Conservation (phyloP, 2,113 vertebrate genomes). For the Notothenia rossii region DNA sequence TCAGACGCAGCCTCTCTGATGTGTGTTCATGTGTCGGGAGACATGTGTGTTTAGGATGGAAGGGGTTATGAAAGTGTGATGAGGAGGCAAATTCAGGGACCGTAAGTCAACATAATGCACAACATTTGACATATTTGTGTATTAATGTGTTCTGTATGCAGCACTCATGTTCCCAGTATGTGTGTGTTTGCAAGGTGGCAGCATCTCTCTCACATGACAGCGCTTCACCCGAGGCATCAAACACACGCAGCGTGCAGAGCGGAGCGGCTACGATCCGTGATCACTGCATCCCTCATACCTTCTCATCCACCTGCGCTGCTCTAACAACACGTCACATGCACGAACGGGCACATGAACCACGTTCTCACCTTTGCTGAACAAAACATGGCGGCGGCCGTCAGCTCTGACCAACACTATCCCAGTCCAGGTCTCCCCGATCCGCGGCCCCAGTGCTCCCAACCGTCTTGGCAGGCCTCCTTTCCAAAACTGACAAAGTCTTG, state of each 20-base stretch:
- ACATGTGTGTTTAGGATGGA: background rate
- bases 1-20: conserved; percentile 31
- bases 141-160: background rate
- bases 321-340: conserved; percentile 17
- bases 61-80: conserved; percentile 2
- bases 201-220: conserved; percentile 1
- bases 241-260: background rate
- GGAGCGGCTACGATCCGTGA: background rate
- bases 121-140: background rate
- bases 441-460: background rate
- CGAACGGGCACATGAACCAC: background rate
- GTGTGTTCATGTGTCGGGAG: conserved; percentile 16
- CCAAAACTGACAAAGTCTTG: conserved; percentile 23
- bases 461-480: conserved; percentile 37
- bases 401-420: conserved; percentile 11
- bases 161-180: background rate
- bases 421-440: conserved; percentile 21
- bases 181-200: background rate
- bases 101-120: background rate
- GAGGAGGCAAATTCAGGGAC: background rate
- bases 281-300: conserved; percentile 19
- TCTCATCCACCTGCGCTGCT: conserved; percentile 25
- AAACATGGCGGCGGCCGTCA: conserved; percentile 62
- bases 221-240: conserved; percentile 15
- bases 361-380: conserved; percentile 71